Evolutionary conservation across 2,888 invertebrate species (phyloP).

Genomic region (Panorpa germanica): DNA sequence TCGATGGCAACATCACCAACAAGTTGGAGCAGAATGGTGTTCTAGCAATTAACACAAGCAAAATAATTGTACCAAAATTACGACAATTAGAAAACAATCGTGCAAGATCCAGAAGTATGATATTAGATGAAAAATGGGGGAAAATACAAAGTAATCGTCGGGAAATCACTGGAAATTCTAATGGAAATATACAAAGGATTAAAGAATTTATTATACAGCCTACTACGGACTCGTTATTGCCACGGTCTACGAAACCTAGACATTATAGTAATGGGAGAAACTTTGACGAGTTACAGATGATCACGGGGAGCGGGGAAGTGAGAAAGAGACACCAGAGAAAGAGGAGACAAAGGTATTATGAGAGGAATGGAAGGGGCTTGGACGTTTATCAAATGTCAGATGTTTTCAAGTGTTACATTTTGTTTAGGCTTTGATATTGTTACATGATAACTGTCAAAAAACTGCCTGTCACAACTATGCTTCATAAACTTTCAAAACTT

Average conservation of each 20-base stretch:
- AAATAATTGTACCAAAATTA: conserved; percentile 29
- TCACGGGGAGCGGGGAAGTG: conserved; percentile 6
- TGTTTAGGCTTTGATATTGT: no score
- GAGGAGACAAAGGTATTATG: conserved; percentile 13
- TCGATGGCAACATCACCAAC: conserved; percentile 23
- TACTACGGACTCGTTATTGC: no score
- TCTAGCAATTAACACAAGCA: conserved; percentile 28
- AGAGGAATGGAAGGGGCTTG: conserved; percentile 12
- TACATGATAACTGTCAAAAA: no score
- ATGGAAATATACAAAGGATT: conserved; percentile 24
- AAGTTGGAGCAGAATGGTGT: conserved; percentile 32
- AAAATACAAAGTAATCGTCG: conserved; percentile 34
- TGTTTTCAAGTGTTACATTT: no score
- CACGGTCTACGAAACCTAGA: no score
- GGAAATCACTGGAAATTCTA: conserved; percentile 31
- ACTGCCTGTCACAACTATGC: no score
- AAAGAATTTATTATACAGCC: conserved; percentile 27
- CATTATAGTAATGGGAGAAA: conserved; percentile 8
- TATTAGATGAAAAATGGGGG: conserved; percentile 28
- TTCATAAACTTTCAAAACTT: no score
- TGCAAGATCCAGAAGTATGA: no score
- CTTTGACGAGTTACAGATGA: conserved; percentile 5
- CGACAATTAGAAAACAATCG: no score
- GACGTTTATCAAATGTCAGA: no score
- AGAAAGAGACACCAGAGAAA: conserved; percentile 12